Evolutionary conservation across 1,140 invertebrate genomes (phyloP).

Genomic region (Anastrepha ludens): DNA sequence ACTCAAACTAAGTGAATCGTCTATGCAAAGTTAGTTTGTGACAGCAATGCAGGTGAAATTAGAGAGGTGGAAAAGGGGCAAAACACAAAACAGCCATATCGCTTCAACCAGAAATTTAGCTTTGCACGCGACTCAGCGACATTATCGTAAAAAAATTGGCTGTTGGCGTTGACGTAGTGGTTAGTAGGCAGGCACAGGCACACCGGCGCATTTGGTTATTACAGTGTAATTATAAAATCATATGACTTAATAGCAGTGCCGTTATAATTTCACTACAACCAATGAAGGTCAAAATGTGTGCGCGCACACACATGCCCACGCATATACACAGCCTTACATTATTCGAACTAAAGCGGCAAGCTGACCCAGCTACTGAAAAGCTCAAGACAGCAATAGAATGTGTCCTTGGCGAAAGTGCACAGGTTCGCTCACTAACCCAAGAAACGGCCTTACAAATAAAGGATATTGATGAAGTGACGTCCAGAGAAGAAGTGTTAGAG

Average conservation of each 20-base stretch:
- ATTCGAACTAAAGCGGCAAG: no score
- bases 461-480: no score
- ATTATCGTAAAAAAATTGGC: not conserved
- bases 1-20: no score
- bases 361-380: no score
- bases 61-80: not conserved
- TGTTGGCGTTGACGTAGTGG: not conserved
- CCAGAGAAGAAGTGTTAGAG: no score
- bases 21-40: not conserved
- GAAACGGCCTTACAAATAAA: no score
- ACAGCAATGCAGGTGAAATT: not conserved
- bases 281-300: conserved; percentile 12
- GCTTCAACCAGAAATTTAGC: not conserved
- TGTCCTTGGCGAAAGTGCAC: no score
- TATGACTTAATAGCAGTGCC: conserved; percentile 29
- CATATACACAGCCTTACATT: no score
- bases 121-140: conserved; percentile 25
- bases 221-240: conserved; percentile 38
- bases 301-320: no score
- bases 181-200: not conserved
- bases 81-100: no score
- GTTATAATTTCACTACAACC: not conserved
- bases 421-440: no score
- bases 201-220: not conserved
- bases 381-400: no score